Percentiles rank a stretch among this genome's conserved stretches.
phyloP scores from a whole-genome alignment of 2,797 vertebrate genomes.

The Falco concolor region DNA sequence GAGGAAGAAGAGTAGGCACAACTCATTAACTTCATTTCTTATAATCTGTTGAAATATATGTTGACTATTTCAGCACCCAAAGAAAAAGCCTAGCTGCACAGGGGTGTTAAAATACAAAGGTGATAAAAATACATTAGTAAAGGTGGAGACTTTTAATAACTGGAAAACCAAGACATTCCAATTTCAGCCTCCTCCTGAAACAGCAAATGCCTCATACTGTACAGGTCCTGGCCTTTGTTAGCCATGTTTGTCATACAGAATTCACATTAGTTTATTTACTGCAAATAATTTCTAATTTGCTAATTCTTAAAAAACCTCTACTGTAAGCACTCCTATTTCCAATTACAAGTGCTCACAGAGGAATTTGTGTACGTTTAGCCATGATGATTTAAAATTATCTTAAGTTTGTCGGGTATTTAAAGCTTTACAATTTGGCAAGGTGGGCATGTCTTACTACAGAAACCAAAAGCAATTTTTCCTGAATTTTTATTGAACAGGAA shows the following conservation, averaged over 20 bases:
- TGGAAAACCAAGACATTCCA: neutral
- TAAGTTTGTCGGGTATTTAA: neutral
- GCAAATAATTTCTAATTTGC: neutral
- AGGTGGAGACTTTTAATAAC: neutral
- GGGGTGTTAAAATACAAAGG: neutral
- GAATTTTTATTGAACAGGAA: neutral
- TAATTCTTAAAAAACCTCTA: neutral
- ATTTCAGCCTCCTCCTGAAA: neutral
- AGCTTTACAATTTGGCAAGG: neutral
- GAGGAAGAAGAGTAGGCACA: neutral
- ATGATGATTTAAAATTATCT: neutral
- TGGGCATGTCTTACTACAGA: neutral
- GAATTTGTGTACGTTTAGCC: neutral
- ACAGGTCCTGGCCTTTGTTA: neutral
- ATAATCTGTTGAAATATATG: accelerated
- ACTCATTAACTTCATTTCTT: neutral
- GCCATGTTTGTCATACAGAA: accelerated
- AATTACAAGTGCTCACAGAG: neutral
- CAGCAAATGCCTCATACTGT: accelerated
- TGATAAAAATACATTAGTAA: neutral
- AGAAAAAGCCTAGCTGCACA: neutral
- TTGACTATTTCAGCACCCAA: accelerated
- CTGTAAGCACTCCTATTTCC: neutral
- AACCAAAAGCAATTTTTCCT: neutral
- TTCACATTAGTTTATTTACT: neutral